A percentile compares a stretch with the other conserved stretches of the same genome.
Conservation (phyloP, 2,113 vertebrate species). For the Eolophus roseicapilla region DNA sequence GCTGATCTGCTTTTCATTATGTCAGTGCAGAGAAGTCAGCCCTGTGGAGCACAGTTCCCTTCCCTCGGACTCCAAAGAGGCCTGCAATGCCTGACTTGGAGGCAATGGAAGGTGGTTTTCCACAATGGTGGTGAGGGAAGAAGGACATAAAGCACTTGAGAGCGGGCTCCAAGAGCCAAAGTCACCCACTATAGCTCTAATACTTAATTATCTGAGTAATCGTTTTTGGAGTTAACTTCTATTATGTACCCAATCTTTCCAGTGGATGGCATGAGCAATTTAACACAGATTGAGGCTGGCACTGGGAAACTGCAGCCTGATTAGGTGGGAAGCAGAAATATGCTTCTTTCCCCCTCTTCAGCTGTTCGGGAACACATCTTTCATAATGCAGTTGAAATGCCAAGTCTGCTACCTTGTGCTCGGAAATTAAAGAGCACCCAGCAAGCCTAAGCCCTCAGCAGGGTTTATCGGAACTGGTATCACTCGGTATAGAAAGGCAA, state of each 20-base stretch:
- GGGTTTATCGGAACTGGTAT: not conserved
- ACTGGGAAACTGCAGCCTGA: not conserved
- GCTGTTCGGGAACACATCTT: not conserved
- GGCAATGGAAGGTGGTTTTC: not conserved
- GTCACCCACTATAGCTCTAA: not conserved
- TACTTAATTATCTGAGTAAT: not conserved
- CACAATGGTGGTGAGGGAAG: not conserved
- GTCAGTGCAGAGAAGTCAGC: not conserved
- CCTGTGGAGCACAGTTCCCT: not conserved
- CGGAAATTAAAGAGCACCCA: not conserved
- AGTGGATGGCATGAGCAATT: not conserved
- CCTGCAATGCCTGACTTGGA: rapidly evolving
- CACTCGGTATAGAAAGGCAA: rapidly evolving
- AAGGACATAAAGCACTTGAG: not conserved
- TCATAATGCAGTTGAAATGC: not conserved
- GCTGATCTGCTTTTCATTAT: not conserved
- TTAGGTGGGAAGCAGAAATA: not conserved
- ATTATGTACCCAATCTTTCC: not conserved
- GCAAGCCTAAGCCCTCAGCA: not conserved
- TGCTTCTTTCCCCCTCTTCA: not conserved
- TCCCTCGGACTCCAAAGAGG: not conserved
- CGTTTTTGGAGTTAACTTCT: not conserved
- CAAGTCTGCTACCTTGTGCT: not conserved
- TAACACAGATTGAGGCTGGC: conserved; percentile 25
- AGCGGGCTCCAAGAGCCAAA: not conserved